Conservation (phyloP, 2,888 invertebrate genomes). For the Beris morrisii region DNA sequence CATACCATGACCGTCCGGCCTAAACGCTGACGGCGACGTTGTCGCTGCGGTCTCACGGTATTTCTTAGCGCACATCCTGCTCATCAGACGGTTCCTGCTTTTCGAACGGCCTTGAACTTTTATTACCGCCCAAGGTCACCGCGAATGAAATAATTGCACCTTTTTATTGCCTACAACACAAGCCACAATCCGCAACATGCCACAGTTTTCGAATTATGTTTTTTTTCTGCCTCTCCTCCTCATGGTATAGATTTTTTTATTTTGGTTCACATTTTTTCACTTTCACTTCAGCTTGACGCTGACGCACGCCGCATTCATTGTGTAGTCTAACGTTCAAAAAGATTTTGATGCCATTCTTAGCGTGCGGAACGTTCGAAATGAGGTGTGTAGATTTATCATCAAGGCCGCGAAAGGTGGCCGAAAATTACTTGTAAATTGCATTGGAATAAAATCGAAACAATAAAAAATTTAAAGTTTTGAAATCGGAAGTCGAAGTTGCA, state of each 20-base stretch:
- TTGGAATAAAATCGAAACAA: constrained; percentile 1
- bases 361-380: not conserved
- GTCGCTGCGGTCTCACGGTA: constrained; percentile 1
- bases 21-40: too few species aligned
- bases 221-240: not conserved
- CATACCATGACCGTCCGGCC: too few species aligned
- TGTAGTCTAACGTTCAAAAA: not conserved
- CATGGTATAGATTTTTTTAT: not conserved
- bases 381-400: not conserved
- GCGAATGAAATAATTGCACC: constrained; percentile 1
- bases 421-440: constrained; percentile 1
- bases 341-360: too few species aligned
- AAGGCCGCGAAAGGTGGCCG: not conserved
- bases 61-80: constrained; percentile 4
- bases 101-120: constrained; percentile 14
- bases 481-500: too few species aligned
- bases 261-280: constrained; percentile 18
- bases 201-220: not conserved
- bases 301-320: not conserved
- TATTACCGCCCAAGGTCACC: constrained; percentile 3
- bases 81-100: constrained; percentile 10
- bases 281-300: not conserved
- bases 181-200: not conserved
- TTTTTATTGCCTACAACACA: not conserved
- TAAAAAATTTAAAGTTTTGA: not conserved